Base-by-base conservation (phyloP, 2,888 invertebrate species). In the Apotomis betuletana region DNA sequence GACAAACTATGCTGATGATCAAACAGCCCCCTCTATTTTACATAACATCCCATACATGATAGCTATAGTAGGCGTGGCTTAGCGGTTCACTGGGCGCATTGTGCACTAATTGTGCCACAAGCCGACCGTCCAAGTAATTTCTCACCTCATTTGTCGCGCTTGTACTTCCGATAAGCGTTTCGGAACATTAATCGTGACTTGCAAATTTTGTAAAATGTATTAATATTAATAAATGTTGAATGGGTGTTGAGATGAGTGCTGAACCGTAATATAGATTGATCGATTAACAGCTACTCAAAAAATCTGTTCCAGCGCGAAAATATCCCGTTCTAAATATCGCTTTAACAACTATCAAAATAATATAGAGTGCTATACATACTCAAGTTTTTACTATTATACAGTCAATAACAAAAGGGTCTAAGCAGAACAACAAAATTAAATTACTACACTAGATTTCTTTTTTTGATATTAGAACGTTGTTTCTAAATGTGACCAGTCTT, bases 131-230 rank as follows among this genome's bases (percentile, higher is more conserved):
- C 41, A 55, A 41, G 61, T 49, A 51, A 71, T 71, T 71, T 67
- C 55, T 57, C 71, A 57, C 54, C 61, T 52, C 71, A 67, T 71
- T 71, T 67, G 61, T 55, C 55, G 41, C 65, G 36, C 64, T 44
- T 27, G 55, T 44, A 15, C 63, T 63, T 54, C 63, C 57, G 65
- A 65, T 65, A 65, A 65, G 55, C 55, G 64, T 12, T 49, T 49
- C 2, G 10, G 15, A 15, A 5, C 52, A 59, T 68, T 68, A 61
- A 55, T 69, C 61, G 55, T 36, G 27, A 44, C 52, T 13, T 61
- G 44, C 44, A 49, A 46, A 60, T 60, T 68, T 68, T 60, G 27
- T 9, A 44, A 64, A 65, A 27, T 15, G 57, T 8, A 64, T 64
- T 64, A 55, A 61, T 61, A 46, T 41, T 61, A 49, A 65, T 65